These are phyloP conservation scores for Cyclopterus lumpus DNA, from an alignment of 2,797 vertebrate genomes.

Conservation along the genomic window DNA sequence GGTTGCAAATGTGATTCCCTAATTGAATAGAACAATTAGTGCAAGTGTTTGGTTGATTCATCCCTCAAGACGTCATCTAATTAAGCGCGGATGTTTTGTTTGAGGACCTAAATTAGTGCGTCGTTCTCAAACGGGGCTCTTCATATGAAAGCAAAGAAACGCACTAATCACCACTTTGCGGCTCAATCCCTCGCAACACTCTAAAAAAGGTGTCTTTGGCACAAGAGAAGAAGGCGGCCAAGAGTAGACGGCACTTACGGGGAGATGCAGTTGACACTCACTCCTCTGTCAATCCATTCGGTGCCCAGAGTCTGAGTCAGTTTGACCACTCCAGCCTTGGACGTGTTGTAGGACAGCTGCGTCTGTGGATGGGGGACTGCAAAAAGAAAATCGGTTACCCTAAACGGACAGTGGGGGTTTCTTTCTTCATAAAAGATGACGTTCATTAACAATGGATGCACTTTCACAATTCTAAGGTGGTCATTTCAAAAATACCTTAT, in stretches of 20 bases:
- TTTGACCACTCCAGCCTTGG: conserved; percentile 88
- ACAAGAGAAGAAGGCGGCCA: neutral
- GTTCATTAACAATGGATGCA: neutral
- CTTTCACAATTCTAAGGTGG: conserved; percentile 4
- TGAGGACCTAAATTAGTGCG: conserved; percentile 83
- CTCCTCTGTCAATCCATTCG: conserved; percentile 87
- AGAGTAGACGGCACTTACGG: conserved; percentile 79
- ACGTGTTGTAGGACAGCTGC: conserved; percentile 86
- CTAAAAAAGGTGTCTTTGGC: conserved; percentile 43
- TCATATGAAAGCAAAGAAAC: conserved; percentile 69
- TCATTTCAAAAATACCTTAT: conserved; percentile 3
- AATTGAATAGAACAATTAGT: conserved; percentile 89
- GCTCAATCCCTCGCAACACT: conserved; percentile 35
- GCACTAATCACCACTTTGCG: conserved; percentile 58
- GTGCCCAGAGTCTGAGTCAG: conserved; percentile 86
- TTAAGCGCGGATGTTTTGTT: conserved; percentile 84
- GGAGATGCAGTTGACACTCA: conserved; percentile 87
- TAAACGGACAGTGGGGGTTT: conserved; percentile 14
- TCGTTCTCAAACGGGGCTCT: conserved; percentile 75
- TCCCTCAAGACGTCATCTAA: conserved; percentile 88
- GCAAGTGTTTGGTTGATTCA: conserved; percentile 84
- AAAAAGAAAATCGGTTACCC: neutral
- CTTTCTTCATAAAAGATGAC: neutral
- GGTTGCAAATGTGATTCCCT: conserved; percentile 85
- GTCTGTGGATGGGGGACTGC: conserved; percentile 87